Percentiles rank a stretch among this genome's conserved stretches.
These are phyloP conservation scores for Laspeyria flexula DNA, from an alignment of 2,888 invertebrate species.

Conservation along the genomic window DNA sequence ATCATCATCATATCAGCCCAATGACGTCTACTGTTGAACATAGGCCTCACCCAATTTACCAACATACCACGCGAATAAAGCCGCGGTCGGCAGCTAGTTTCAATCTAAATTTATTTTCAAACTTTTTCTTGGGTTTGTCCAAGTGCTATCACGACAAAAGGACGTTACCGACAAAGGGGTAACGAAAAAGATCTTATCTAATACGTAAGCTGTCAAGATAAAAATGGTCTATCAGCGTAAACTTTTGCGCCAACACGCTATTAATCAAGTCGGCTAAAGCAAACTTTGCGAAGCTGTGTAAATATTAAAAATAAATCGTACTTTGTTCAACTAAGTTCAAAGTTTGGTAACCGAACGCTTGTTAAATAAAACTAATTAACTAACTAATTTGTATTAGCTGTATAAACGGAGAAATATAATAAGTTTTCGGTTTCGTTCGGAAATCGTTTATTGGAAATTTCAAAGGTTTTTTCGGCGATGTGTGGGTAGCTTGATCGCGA, in stretches of 20 bases:
- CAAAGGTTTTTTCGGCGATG: no score
- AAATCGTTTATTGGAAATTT: no score
- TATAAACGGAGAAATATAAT: not conserved
- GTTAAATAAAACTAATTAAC: not conserved
- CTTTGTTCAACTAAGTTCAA: not conserved
- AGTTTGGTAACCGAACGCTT: not conserved
- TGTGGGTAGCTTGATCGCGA: no score
- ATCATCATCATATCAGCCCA: no score
- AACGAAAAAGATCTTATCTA: not conserved
- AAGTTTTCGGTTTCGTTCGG: no score
- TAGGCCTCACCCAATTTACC: no score
- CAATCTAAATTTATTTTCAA: no score
- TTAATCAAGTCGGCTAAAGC: constrained; percentile 23
- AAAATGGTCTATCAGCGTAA: not conserved
- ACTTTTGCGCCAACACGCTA: constrained; percentile 5
- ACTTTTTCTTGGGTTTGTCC: no score
- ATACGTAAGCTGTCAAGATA: not conserved
- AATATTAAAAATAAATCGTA: constrained; percentile 33
- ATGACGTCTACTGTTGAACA: no score
- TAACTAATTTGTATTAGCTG: not conserved
- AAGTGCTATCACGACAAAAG: not conserved
- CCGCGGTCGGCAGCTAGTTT: no score
- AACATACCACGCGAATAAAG: no score
- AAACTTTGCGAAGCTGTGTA: constrained; percentile 12
- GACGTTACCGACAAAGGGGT: not conserved